phyloP scores from a whole-genome alignment of 1,140 invertebrate species.

The Trigoniulus corallinus region DNA sequence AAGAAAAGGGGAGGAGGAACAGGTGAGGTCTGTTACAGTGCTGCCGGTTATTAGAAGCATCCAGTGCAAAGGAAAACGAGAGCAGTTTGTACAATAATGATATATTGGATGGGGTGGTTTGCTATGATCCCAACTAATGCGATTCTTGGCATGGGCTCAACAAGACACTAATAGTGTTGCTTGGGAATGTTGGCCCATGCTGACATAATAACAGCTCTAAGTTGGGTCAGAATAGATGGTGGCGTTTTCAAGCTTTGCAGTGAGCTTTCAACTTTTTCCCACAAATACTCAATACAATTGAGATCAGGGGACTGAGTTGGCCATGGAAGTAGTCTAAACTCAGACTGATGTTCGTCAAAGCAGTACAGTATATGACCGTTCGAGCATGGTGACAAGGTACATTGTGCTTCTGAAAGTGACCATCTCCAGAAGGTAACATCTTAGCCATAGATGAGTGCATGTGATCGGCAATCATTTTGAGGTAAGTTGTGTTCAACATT shows the following conservation, averaged over 20 bases:
- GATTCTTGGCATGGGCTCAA: slow-evolving; percentile 1
- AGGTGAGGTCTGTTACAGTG: no score
- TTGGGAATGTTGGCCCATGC: slow-evolving; percentile 6
- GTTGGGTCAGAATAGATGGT: slow-evolving; percentile 7
- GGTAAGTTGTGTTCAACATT: no score
- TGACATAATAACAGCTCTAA: slow-evolving; percentile 3
- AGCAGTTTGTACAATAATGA: no score
- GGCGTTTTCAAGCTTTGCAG: slow-evolving; percentile 1
- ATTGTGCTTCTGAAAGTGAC: no score
- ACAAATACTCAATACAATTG: no score
- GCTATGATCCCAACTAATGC: no score
- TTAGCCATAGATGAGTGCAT: neutral
- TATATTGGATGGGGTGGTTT: no score
- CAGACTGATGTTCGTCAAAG: neutral
- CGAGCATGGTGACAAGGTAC: neutral
- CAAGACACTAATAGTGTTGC: slow-evolving; percentile 5
- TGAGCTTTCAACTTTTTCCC: neutral
- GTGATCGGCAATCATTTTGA: neutral
- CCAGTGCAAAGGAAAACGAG: no score
- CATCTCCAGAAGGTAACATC: neutral
- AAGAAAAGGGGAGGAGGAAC: no score
- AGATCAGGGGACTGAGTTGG: no score
- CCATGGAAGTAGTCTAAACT: neutral
- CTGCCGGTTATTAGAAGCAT: no score
- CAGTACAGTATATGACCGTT: neutral